Base-by-base conservation (phyloP, 2,888 invertebrate genomes). In the Cryptosula pallasiana region DNA sequence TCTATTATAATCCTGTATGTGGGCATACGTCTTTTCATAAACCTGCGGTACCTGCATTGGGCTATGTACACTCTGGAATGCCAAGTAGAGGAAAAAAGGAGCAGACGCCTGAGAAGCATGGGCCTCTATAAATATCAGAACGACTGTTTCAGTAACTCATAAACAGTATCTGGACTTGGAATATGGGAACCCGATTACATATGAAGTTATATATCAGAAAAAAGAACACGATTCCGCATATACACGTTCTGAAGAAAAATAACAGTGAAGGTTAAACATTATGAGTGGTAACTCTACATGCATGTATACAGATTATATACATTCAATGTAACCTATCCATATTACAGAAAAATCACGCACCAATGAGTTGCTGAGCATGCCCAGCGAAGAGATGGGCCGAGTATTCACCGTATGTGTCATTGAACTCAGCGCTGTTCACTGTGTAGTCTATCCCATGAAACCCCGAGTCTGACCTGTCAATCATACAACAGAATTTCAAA, bases 31-130 rank as follows among this genome's bases (percentile, higher is more conserved):
- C 13, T 69, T 20, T 27, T 35, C 69, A 29, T 72, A 72, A 16
- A 29, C 20, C 45, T 35, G 23, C 23, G 72, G 70, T 9, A 70
- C 70, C 25, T 92, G 90, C 36, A 94, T 85, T 0, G 91, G 91
- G 82, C 91, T 91, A 85, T 95, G 94, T 0, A 92, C 91, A 0
- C 94, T 93, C 0, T 91, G 90, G 84, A 94, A 94, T 0, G 92
- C 89, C 71, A 95, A 84, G 83, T 92, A 92, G 54, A 95, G 87
- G 83, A 95, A 94, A 71, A 95, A 82, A 0, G 94, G 93, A 25
- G 63, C 20, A 5, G 63, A 63, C 32, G 20, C n/a, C 32, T 63
- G 63, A 29, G 63, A 20, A 32, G 63, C 63, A 63, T 63, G 63
- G 32, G 63, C 13, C 25, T 20, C 63, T 63, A 32, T 57, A 23